Evolutionary conservation across 2,888 invertebrate genomes (phyloP).

Genomic region (Parnassius orleans): DNA sequence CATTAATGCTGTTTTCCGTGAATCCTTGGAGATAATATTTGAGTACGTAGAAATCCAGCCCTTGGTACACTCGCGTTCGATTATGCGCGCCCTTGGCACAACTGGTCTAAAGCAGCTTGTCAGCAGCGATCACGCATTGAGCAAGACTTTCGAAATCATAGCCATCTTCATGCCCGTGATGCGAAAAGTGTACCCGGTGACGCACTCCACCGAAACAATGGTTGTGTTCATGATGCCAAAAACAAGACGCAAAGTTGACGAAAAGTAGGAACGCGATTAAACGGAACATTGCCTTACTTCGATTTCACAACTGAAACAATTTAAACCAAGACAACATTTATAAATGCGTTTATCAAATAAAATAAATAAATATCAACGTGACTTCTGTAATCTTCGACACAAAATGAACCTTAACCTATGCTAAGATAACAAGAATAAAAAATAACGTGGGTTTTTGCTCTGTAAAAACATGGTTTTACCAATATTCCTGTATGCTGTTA

Average conservation of each 20-base stretch:
- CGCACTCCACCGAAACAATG: neutral
- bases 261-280: neutral
- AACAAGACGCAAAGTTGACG: neutral
- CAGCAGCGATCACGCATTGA: neutral
- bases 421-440: no score
- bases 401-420: no score
- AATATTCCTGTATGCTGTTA: no score
- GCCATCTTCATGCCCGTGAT: neutral
- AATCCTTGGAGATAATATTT: slow-evolving; percentile 6
- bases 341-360: no score
- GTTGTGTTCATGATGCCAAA: slow-evolving; percentile 1
- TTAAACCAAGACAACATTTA: neutral
- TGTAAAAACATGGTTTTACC: no score
- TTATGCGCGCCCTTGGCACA: neutral
- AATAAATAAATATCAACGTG: no score
- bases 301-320: neutral
- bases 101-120: neutral
- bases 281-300: neutral
- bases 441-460: no score
- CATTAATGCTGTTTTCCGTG: neutral
- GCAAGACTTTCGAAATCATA: neutral
- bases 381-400: no score
- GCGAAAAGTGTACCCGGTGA: neutral
- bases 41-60: neutral
- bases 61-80: neutral